Conservation (phyloP, 2,888 invertebrate genomes). For the Noctuana brunneofusca region DNA sequence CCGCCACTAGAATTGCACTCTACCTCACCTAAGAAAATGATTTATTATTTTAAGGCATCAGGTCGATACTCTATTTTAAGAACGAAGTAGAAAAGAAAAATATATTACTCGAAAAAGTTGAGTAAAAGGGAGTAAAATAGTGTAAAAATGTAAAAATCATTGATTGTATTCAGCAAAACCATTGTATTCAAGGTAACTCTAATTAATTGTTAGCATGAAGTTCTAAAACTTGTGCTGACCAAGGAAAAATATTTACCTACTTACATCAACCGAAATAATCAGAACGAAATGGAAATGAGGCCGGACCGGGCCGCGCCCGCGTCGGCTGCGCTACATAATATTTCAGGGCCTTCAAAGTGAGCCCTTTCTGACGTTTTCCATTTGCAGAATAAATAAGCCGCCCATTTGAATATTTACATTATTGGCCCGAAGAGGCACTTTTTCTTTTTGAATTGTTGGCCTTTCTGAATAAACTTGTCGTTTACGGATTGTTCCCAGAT, state of each 20-base stretch:
- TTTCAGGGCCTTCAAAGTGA: constrained; percentile 25
- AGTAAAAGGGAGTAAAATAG: no score
- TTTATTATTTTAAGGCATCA: no score
- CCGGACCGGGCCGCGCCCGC: constrained; percentile 11
- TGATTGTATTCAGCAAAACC: not conserved
- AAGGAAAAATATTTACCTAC: constrained; percentile 14
- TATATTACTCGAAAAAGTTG: no score
- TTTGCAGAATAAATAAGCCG: constrained; percentile 33
- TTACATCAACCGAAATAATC: constrained; percentile 11
- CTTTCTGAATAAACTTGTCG: constrained; percentile 16
- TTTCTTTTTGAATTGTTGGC: constrained; percentile 19
- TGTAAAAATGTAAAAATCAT: no score
- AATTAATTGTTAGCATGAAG: not conserved
- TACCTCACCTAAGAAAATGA: no score
- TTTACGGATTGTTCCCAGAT: constrained; percentile 12
- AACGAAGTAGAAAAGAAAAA: no score
- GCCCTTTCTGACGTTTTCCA: constrained; percentile 33
- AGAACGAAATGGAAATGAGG: constrained; percentile 23
- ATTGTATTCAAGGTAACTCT: not conserved
- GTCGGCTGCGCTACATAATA: constrained; percentile 6
- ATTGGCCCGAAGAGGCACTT: constrained; percentile 11
- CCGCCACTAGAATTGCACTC: constrained; percentile 8
- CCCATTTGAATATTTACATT: constrained; percentile 31
- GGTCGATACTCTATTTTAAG: no score
- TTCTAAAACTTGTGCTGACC: not conserved